Base-by-base conservation (phyloP, 2,888 invertebrate genomes). In the Pteria penguin region DNA sequence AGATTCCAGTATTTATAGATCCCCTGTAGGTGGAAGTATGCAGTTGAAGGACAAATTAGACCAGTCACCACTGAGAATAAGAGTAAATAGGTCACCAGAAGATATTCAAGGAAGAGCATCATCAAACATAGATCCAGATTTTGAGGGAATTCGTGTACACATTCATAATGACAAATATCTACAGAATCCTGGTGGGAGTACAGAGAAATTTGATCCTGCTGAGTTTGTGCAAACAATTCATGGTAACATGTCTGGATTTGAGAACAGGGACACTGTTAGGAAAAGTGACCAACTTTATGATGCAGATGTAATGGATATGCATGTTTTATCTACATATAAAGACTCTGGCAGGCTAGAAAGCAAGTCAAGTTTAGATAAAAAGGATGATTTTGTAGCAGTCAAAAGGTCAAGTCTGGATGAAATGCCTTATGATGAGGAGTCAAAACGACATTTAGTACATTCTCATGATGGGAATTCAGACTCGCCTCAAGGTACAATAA, bases 121-220 rank as follows among this genome's bases (percentile, higher is more conserved):
- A 24, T 11, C 18, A 31, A 55, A 70, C 26, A 54, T 58, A 36
- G 75, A 36, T 31, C 26, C 72, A 29, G 76, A 77, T 36, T 68
- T 72, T 72, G 76, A 77, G 45, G 76, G 76, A 14, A 73, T 77
- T n/a, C n/a, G 76, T 52, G 70, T 77, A 45, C 76, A 77, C 45
- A 77, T 77, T 24, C 67, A 58, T 32, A 77, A 77, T 70, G 76
- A 77, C 32, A 57, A 75, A 24, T 75, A 26, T 4, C 2, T 70
- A 22, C 18, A 29, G 8, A 24, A 45, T 14, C 2, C 29, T 14
- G 27, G n/a, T 8, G 33, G 26, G 24, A 36, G 22, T 8, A 31
- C 31, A n/a, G 61, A 36, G 11, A 26, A 61, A 29, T 57, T 45
- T 2, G 52, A 61, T 22, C 61, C 70, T n/a, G 70, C 45, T 4